Base-by-base conservation (phyloP, 2,113 vertebrate genomes). In the Ictalurus punctatus region DNA sequence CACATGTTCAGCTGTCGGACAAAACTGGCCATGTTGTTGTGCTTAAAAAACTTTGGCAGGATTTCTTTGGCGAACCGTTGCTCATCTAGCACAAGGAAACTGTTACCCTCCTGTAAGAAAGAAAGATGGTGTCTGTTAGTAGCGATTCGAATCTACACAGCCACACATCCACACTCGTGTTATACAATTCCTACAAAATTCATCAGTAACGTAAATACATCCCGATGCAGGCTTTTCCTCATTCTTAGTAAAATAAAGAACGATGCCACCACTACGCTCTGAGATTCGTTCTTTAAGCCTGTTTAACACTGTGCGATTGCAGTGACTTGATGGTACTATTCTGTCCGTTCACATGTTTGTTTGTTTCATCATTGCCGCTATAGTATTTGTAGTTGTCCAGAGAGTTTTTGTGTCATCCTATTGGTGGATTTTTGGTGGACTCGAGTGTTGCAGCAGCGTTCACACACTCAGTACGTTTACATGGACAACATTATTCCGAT, bases 11-110 rank as follows among this genome's bases (percentile, higher is more conserved):
- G 95, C 91, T 99, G 98, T 37, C 98, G 95, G 93, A 99, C 97
- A 95, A 99, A 99, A 92, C 98, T 99, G 87, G 98, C 97, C 98
- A 99, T 99, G 94, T 99, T 99, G 94, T 98, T 99, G 95, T 99
- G 98, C 92, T 99, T 99, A 94, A 99, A 99, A 92, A 98, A 99
- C 94, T 99, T 99, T 27, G 98, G 98, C 54, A 99, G 97, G 90
- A 99, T 99, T 93, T 99, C 98, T 92, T 99, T 99, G 40, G 98
- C 96, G 44, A 99, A 99, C 54, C 97, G 95, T 94, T 97, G 98
- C 90, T 99, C 98, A 92, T 99, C 95, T 95, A 99, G 93, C 82
- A 99, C 98, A 67, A 99, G 95, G 93, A 99, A 99, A 94, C 98
- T 99, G 91, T 96, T 97, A 17, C 98, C 98, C 96, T 98, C 98